Evolutionary conservation across 2,888 invertebrate species (phyloP).

Genomic region (Minunthozetes semirufus): DNA sequence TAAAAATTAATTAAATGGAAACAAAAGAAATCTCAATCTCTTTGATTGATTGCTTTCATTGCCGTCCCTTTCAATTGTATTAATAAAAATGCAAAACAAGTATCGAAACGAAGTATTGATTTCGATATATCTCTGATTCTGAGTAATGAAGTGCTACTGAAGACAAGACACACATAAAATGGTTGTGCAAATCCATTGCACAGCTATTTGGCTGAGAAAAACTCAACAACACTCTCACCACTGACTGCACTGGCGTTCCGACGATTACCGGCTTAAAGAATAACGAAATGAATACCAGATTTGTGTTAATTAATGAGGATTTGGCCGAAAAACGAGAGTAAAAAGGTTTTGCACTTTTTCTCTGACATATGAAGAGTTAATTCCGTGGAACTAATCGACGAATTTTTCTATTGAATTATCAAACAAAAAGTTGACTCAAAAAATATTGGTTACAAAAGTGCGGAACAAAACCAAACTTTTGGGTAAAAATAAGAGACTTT

Average conservation of each 20-base stretch:
- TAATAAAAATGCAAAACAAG: neutral
- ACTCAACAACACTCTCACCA: no score
- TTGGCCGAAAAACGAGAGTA: neutral
- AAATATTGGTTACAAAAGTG: neutral
- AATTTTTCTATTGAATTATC: neutral
- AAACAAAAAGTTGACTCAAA: neutral
- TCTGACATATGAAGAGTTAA: neutral
- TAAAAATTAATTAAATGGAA: neutral
- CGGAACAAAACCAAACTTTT: neutral
- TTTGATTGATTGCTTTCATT: slow-evolving; percentile 11
- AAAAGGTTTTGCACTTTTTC: slow-evolving; percentile 22
- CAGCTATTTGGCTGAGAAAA: neutral
- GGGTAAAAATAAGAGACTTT: neutral
- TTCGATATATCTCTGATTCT: neutral
- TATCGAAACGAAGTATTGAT: slow-evolving; percentile 9
- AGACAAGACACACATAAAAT: neutral
- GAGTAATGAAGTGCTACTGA: neutral
- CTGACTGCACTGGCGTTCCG: neutral
- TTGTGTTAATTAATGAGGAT: slow-evolving; percentile 26
- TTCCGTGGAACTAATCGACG: neutral
- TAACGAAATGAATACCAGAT: slow-evolving; percentile 14
- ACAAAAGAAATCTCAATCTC: neutral
- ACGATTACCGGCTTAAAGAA: neutral
- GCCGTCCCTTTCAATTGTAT: slow-evolving; percentile 8
- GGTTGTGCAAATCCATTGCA: neutral